A percentile compares a stretch with the other conserved stretches of the same genome.
These are phyloP conservation scores for Harlomillsia oculata DNA, from an alignment of 1,140 invertebrate genomes.

Conservation along the genomic window DNA sequence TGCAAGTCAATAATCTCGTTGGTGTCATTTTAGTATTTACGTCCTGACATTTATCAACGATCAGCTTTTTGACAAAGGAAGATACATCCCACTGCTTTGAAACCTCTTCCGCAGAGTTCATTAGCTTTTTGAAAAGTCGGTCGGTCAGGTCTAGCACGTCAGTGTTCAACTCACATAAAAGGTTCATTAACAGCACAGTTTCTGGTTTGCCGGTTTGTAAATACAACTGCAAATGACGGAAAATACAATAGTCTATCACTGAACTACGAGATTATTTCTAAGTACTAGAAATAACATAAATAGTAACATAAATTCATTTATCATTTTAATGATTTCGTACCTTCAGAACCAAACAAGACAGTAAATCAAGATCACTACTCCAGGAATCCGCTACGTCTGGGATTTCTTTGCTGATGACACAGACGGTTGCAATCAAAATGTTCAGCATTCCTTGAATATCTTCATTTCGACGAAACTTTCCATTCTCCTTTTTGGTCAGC, in stretches of 20 bases:
- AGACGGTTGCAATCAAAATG: conserved; percentile 19
- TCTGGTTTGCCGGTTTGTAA: neutral
- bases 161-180: too few relatives aligned
- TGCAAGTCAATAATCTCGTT: neutral
- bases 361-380: neutral
- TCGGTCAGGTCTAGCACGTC: neutral
- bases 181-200: too few relatives aligned
- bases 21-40: neutral
- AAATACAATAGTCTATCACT: conserved; percentile 21
- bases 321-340: conserved; percentile 1
- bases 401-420: conserved; percentile 10
- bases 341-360: neutral
- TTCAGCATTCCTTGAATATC: conserved; percentile 26
- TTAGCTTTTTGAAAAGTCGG: neutral
- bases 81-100: conserved; percentile 24
- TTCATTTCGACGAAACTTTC: conserved; percentile 9
- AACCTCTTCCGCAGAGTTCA: conserved; percentile 2
- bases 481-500: neutral
- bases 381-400: conserved; percentile 1
- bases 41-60: conserved; percentile 1
- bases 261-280: neutral
- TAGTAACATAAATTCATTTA: neutral
- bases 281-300: conserved; percentile 7
- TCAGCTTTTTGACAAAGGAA: neutral
- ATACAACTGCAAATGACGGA: neutral